Evolutionary conservation across 2,797 vertebrate species (phyloP).

Genomic region (Paratrypauchen microcephalus): DNA sequence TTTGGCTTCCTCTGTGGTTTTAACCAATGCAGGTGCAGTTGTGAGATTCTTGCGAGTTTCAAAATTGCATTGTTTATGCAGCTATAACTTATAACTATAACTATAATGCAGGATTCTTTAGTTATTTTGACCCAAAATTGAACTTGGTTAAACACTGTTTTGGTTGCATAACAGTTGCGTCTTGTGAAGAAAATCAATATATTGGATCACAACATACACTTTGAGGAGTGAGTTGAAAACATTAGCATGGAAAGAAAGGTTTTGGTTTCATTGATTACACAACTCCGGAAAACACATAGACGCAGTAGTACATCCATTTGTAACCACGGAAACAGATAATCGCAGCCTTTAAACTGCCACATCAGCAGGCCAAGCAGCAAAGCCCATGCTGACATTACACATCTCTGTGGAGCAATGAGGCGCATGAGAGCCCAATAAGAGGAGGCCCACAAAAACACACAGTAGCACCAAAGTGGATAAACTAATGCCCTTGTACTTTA

Average conservation of each 20-base stretch:
- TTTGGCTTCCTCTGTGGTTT: too few relatives aligned
- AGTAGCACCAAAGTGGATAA: constrained; percentile 15
- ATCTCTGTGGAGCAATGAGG: constrained; percentile 64
- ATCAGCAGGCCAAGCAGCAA: constrained; percentile 69
- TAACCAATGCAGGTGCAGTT: too few relatives aligned
- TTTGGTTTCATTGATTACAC: constrained; percentile 38
- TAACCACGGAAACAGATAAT: constrained; percentile 62
- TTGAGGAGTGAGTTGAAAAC: neutral
- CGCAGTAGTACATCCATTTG: constrained; percentile 28
- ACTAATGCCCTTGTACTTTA: constrained; percentile 22
- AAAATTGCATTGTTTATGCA: too few relatives aligned
- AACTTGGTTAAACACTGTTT: too few relatives aligned
- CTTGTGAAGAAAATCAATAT: neutral
- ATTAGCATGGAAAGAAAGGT: constrained; percentile 17
- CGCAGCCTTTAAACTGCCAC: constrained; percentile 65
- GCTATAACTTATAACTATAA: too few relatives aligned
- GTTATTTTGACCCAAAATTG: too few relatives aligned
- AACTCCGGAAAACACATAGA: constrained; percentile 24
- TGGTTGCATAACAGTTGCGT: too few relatives aligned
- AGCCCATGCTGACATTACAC: constrained; percentile 71
- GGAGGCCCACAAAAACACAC: constrained; percentile 17
- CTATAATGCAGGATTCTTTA: too few relatives aligned
- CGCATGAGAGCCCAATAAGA: constrained; percentile 16
- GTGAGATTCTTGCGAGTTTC: too few relatives aligned
- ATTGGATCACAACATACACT: neutral